phyloP scores from a whole-genome alignment of 2,888 invertebrate genomes.

The Hipparchia semele region DNA sequence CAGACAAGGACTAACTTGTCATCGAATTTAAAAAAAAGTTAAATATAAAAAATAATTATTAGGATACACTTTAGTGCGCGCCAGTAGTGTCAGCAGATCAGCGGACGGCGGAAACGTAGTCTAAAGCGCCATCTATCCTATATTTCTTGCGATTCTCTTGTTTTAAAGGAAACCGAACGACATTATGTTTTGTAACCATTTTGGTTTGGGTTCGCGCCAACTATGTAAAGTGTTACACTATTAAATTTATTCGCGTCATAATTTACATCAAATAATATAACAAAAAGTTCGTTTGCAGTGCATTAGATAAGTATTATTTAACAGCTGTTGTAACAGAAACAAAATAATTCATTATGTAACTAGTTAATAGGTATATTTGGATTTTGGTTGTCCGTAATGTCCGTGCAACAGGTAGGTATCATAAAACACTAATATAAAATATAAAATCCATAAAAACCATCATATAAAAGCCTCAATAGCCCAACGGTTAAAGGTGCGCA shows the following conservation, averaged over 20 bases:
- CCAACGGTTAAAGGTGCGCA: too few relatives aligned
- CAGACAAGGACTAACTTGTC: too few relatives aligned
- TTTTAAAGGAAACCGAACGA: constrained; percentile 75
- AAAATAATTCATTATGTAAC: not conserved
- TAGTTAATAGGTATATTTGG: too few relatives aligned
- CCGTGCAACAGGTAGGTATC: not conserved
- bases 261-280: constrained; percentile 37
- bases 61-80: constrained; percentile 32
- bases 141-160: constrained; percentile 71
- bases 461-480: too few relatives aligned
- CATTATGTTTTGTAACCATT: constrained; percentile 75
- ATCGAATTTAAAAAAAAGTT: too few relatives aligned
- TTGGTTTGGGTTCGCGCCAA: constrained; percentile 73
- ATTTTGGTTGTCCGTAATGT: not conserved
- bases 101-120: constrained; percentile 68
- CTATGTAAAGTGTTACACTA: constrained; percentile 59
- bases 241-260: constrained; percentile 47
- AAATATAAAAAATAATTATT: not conserved
- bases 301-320: not conserved
- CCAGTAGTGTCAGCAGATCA: constrained; percentile 41
- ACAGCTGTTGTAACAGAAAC: not conserved
- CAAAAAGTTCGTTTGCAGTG: constrained; percentile 10
- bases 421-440: too few relatives aligned
- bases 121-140: constrained; percentile 76
- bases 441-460: too few relatives aligned